Percentiles rank a stretch among this genome's conserved stretches.
phyloP scores from a whole-genome alignment of 2,797 vertebrate genomes.

The Sphenopsis melanotis region DNA sequence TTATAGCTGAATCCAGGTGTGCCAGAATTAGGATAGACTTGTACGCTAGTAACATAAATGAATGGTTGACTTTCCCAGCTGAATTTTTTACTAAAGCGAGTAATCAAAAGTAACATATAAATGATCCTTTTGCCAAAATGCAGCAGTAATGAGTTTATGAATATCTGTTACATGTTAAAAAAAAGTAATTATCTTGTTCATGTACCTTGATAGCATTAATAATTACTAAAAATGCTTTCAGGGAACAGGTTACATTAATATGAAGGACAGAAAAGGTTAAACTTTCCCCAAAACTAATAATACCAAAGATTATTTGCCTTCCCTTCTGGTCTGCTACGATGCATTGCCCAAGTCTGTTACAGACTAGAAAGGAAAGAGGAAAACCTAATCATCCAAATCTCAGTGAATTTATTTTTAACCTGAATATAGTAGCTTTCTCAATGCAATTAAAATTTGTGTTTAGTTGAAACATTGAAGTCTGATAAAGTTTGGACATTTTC shows the following conservation, averaged over 20 bases:
- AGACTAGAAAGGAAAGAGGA: not conserved
- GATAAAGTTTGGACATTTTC: not conserved
- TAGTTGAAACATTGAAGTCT: not conserved
- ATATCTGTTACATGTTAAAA: conserved; percentile 13
- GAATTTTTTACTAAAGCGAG: not conserved
- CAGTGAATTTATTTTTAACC: not conserved
- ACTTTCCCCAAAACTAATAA: not conserved
- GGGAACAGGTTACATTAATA: not conserved
- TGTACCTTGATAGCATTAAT: not conserved
- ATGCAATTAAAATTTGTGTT: not conserved
- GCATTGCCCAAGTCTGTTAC: not conserved
- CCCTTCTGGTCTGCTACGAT: not conserved
- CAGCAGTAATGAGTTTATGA: not conserved
- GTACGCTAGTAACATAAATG: not conserved
- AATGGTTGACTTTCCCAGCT: not conserved
- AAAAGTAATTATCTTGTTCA: not conserved
- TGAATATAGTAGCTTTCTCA: not conserved
- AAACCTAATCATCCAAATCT: not conserved
- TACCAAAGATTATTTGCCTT: not conserved
- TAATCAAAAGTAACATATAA: not conserved
- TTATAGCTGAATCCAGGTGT: not conserved
- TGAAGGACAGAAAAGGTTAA: not conserved
- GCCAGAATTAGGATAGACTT: conserved; percentile 5
- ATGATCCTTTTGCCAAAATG: not conserved
- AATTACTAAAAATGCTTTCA: not conserved